Evolutionary conservation across 2,888 invertebrate genomes (phyloP), one percentile per base, ranked within the genome.

Genomic region (Cremastinae sp.): DNA sequence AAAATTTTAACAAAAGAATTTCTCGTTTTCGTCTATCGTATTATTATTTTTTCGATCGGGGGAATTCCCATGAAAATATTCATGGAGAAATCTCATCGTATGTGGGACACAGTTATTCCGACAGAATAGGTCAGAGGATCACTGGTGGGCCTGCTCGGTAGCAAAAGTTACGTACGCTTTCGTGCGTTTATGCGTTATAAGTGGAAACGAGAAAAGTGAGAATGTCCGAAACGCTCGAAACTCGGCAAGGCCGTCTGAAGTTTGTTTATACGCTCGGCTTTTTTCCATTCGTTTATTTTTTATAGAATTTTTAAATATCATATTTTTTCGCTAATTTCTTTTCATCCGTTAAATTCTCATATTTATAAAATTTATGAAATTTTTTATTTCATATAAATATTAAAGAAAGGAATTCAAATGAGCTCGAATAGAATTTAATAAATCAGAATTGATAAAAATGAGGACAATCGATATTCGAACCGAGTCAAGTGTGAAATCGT

Each of bases 121-220:
- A 56, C 20, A 12, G 71, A 71, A 71, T 62, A 56, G 62, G 55
- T 62, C 71, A 64, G 55, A 47, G 56, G 43, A 28, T 41, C 20
- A 35, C 45, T n/a, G 20, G 47, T 55, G 53, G 55, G 12, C 43
- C 66, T 37, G 55, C n/a, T 41, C 8, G 16, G 58, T 20, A 58
- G 14, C 5, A 12, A 41, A 59, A 68, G 58, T 66, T 9, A 37
- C 39, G 16, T 56, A 28, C 14, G 35, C 14, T 12, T 8, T 12
- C 12, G 20, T 55, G 14, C 14, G 55, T 35, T 12, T 53, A 20
- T 58, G 18, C 9, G 28, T 28, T 35, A 10, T 18, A 37, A 39
- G 18, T n/a, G 18, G 41, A 45, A 28, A 51, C 22, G 10, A 68
- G 68, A 41, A 70, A 70, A 61, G 69, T 61, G 61, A 70, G 35